phyloP scores from a whole-genome alignment of 2,888 invertebrate species.

The Myathropa florea region DNA sequence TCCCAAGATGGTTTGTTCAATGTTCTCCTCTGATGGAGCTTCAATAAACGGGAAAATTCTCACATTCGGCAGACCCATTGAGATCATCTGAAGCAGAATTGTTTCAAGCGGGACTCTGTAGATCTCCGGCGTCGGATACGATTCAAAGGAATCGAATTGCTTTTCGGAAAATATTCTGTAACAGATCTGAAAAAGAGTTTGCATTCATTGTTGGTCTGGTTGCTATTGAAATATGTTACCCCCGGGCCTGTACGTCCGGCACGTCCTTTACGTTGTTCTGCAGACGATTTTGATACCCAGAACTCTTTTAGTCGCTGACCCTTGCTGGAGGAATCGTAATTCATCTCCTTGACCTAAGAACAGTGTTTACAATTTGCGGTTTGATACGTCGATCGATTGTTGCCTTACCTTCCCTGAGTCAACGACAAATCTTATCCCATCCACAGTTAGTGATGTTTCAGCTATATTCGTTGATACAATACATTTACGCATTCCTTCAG shows the following conservation, averaged over 20 bases:
- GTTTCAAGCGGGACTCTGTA: conserved; percentile 96
- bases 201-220: not conserved
- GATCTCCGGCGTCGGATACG: conserved; percentile 95
- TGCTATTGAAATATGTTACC: conserved; percentile 75
- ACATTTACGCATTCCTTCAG: conserved; percentile 96
- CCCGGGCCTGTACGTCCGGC: conserved; percentile 98
- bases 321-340: conserved; percentile 93
- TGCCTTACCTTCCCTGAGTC: conserved; percentile 94
- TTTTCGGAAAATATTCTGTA: conserved; percentile 93
- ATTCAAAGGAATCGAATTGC: conserved; percentile 89
- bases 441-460: conserved; percentile 99
- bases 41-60: conserved; percentile 97
- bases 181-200: conserved; percentile 83
- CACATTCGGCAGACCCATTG: conserved; percentile 95
- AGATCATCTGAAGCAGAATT: conserved; percentile 94
- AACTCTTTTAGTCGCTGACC: conserved; percentile 96
- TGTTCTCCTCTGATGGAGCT: conserved; percentile 90
- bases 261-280: conserved; percentile 97
- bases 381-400: not conserved
- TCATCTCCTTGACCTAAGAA: conserved; percentile 92
- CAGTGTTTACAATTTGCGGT: not conserved
- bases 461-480: conserved; percentile 99
- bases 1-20: conserved; percentile 92
- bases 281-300: conserved; percentile 98
- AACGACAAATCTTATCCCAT: conserved; percentile 97